Evolutionary conservation across 2,113 vertebrate genomes (phyloP).

Genomic region (Spizaetus ornatus): DNA sequence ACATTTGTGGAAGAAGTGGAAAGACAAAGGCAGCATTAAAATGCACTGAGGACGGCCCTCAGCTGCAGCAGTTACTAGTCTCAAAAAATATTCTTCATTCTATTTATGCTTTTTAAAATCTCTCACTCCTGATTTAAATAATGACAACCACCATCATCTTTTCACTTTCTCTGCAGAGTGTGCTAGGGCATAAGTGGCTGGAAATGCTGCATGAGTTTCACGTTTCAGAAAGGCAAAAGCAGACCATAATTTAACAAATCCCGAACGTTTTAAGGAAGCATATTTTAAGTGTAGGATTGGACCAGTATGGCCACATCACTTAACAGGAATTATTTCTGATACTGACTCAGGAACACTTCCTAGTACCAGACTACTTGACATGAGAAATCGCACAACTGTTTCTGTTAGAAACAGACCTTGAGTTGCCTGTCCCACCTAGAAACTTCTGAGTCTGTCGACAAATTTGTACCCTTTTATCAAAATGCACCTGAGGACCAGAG

Average conservation of each 20-base stretch:
- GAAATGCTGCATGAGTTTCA: not conserved
- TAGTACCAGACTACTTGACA: not conserved
- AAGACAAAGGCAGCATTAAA: not conserved
- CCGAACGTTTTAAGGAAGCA: not conserved
- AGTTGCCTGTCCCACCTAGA: not conserved
- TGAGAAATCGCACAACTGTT: not conserved
- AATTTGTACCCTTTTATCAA: not conserved
- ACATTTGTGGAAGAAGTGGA: not conserved
- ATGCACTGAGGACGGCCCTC: fast-evolving
- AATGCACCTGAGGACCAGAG: not conserved
- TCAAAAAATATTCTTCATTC: not conserved
- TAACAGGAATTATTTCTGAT: not conserved
- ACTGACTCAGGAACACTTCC: not conserved
- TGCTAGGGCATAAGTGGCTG: not conserved
- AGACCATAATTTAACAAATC: not conserved
- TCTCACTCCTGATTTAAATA: not conserved
- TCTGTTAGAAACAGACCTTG: not conserved
- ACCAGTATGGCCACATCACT: not conserved
- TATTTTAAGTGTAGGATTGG: not conserved
- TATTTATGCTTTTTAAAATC: not conserved
- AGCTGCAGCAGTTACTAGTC: not conserved
- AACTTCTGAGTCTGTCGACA: not conserved
- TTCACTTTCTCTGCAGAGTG: not conserved
- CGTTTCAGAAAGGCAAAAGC: not conserved
- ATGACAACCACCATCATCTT: not conserved